Evolutionary conservation across 2,113 vertebrate species (phyloP).

Genomic region (Phoxinus phoxinus): DNA sequence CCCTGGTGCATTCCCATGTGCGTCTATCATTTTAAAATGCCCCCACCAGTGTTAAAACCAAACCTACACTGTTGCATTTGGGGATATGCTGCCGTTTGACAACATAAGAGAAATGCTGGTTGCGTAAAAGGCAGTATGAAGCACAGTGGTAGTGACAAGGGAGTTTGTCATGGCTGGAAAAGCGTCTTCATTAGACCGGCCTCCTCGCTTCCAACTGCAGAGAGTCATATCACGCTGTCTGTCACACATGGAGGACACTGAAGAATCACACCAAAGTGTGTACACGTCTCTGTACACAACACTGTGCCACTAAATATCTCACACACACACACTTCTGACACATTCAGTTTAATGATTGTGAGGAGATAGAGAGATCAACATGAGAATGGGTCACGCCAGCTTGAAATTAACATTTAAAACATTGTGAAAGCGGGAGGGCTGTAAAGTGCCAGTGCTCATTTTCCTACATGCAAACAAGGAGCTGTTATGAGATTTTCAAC

Average conservation of each 20-base stretch:
- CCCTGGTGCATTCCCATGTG: too few relatives aligned
- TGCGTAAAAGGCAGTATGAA: constrained; percentile 35
- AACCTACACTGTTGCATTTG: constrained; percentile 2
- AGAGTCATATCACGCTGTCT: constrained; percentile 45
- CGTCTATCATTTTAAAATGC: not conserved
- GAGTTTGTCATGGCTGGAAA: constrained; percentile 61
- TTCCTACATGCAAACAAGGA: constrained; percentile 52
- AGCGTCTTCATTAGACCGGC: constrained; percentile 57
- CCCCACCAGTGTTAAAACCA: not conserved
- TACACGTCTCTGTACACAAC: not conserved
- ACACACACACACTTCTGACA: constrained; percentile 14
- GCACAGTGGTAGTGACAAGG: constrained; percentile 36
- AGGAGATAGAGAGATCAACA: constrained; percentile 39
- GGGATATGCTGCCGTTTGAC: not conserved
- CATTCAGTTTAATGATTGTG: not conserved
- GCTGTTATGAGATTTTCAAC: constrained; percentile 53
- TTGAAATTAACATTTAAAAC: constrained; percentile 14
- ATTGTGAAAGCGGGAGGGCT: constrained; percentile 26
- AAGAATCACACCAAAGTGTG: constrained; percentile 16
- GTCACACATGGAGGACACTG: constrained; percentile 40
- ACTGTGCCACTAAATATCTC: not conserved
- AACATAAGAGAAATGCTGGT: constrained; percentile 36
- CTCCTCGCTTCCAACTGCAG: constrained; percentile 44
- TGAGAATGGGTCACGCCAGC: constrained; percentile 32
- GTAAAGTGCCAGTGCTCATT: constrained; percentile 36